Conservation (phyloP, 2,797 vertebrate species). For the Pyrrhura leucotis region DNA sequence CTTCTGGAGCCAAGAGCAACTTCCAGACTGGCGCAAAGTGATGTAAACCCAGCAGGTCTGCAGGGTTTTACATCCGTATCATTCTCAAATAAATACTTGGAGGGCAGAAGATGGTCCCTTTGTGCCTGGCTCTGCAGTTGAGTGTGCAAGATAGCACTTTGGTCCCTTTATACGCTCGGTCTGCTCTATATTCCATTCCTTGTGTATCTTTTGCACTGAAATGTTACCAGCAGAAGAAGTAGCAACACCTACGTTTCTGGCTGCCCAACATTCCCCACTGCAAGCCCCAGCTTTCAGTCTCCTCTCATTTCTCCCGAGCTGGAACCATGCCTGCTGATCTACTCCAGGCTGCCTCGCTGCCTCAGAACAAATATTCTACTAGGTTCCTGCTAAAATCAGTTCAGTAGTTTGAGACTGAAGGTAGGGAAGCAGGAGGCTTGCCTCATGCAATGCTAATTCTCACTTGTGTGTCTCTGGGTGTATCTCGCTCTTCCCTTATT, state of each 20-base stretch:
- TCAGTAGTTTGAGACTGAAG: background rate
- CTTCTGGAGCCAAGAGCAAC: background rate
- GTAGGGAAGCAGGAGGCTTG: background rate
- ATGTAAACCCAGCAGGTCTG: background rate
- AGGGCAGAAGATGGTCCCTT: background rate
- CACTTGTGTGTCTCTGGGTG: background rate
- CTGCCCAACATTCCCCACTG: background rate
- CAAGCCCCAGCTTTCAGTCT: background rate
- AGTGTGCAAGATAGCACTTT: background rate
- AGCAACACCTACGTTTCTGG: background rate
- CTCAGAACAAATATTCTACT: background rate
- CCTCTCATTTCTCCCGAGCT: background rate
- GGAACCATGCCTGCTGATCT: fast-evolving
- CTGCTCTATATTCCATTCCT: background rate
- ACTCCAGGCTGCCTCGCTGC: background rate
- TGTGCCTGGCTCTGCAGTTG: background rate
- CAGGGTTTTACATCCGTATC: background rate
- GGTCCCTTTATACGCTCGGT: background rate
- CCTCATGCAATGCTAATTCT: background rate
- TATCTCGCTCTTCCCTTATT: background rate
- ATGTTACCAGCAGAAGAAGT: background rate
- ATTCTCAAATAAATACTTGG: background rate
- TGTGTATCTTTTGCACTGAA: background rate
- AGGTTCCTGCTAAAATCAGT: background rate
- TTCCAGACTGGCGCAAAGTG: background rate